Conservation (phyloP, 1,140 invertebrate species). For the Bombus soroeensis region DNA sequence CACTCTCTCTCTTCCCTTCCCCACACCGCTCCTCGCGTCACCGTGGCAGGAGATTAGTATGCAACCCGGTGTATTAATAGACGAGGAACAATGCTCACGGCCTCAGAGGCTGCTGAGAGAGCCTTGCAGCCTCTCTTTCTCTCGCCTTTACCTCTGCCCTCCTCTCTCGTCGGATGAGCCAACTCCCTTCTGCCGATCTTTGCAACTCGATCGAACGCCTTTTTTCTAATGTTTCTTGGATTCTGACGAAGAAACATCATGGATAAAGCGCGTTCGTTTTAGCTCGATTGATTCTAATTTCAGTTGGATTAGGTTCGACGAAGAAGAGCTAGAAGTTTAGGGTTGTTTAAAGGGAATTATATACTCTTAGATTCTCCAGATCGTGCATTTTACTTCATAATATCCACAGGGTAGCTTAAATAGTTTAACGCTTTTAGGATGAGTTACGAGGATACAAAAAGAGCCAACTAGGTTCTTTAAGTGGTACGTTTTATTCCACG, state of each 20-base stretch:
- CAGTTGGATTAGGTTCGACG: not conserved
- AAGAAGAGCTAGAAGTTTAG: too few relatives aligned
- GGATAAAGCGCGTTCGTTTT: not conserved
- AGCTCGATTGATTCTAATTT: not conserved
- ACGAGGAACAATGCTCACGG: constrained; percentile 79
- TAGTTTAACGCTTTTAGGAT: too few relatives aligned
- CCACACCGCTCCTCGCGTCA: constrained; percentile 19
- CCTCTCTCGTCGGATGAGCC: not conserved
- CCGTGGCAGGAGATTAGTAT: constrained; percentile 77
- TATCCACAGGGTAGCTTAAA: not conserved
- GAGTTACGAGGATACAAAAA: too few relatives aligned
- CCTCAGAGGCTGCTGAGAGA: constrained; percentile 68
- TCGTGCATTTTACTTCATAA: too few relatives aligned
- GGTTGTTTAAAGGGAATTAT: not conserved
- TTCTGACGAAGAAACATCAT: not conserved
- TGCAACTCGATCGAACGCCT: not conserved
- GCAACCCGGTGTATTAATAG: constrained; percentile 80
- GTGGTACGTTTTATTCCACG: too few relatives aligned
- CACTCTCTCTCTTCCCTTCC: constrained; percentile 36
- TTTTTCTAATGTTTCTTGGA: not conserved
- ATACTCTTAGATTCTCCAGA: not conserved
- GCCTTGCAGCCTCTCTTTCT: constrained; percentile 45
- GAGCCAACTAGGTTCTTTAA: not conserved
- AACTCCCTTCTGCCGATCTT: constrained; percentile 45
- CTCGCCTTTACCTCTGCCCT: constrained; percentile 8